phyloP scores from a whole-genome alignment of 2,888 invertebrate genomes.

The Eristalinus sepulchralis region DNA sequence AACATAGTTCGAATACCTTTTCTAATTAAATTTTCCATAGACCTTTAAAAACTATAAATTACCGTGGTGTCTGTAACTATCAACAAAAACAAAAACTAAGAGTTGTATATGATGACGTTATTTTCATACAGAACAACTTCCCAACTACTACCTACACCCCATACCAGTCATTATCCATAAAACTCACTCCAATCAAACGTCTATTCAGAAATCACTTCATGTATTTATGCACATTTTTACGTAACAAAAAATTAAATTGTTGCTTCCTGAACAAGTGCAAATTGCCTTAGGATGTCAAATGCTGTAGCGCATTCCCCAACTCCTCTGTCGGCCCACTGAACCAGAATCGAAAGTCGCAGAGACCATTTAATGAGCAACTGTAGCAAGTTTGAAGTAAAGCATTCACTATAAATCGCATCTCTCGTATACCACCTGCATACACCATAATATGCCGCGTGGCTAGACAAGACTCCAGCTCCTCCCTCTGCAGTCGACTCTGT shows the following conservation, averaged over 20 bases:
- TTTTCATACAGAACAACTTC: too few relatives aligned
- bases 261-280: conserved; percentile 59
- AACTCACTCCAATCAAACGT: neutral
- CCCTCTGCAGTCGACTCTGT: conserved; percentile 22
- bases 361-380: conserved; percentile 38
- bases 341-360: conserved; percentile 30
- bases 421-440: neutral
- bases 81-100: too few relatives aligned
- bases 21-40: too few relatives aligned
- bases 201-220: neutral
- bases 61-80: too few relatives aligned
- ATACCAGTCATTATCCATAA: neutral
- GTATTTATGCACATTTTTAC: conserved; percentile 14
- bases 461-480: conserved; percentile 32
- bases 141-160: too few relatives aligned
- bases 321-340: neutral
- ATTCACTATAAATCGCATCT: neutral
- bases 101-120: too few relatives aligned
- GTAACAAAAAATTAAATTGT: conserved; percentile 46
- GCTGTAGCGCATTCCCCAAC: conserved; percentile 15
- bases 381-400: conserved; percentile 43
- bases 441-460: conserved; percentile 38
- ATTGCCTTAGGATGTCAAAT: conserved; percentile 53
- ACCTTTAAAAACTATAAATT: too few relatives aligned
- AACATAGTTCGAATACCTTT: too few relatives aligned